Evolutionary conservation across 2,113 vertebrate species (phyloP).

Genomic region (Apistogramma diplotaenia): DNA sequence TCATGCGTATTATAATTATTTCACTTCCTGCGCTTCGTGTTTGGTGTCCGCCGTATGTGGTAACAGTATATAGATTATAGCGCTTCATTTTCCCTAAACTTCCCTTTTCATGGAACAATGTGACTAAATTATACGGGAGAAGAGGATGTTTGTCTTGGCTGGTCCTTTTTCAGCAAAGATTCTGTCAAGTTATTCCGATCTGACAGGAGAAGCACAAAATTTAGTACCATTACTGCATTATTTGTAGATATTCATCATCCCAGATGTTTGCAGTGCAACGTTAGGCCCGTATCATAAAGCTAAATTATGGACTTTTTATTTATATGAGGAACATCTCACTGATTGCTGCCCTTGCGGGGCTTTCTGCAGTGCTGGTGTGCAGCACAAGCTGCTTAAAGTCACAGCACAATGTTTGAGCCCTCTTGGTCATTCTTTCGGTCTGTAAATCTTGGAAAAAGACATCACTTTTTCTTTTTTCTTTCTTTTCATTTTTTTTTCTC

Average conservation of each 20-base stretch:
- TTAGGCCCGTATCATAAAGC: slow-evolving; percentile 8
- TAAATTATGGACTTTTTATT: neutral
- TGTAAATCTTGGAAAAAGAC: neutral
- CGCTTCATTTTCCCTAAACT: slow-evolving; percentile 39
- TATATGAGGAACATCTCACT: neutral
- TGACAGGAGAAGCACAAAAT: slow-evolving; percentile 36
- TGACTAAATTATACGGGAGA: slow-evolving; percentile 37
- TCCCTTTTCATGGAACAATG: slow-evolving; percentile 37
- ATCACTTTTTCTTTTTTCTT: neutral
- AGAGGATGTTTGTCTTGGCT: slow-evolving; percentile 44
- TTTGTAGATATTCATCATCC: slow-evolving; percentile 32
- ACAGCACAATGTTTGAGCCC: neutral
- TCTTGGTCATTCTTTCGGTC: neutral
- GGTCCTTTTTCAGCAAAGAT: slow-evolving; percentile 53
- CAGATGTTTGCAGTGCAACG: slow-evolving; percentile 2
- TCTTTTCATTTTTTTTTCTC: neutral
- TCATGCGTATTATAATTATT: neutral
- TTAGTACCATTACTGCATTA: slow-evolving; percentile 33
- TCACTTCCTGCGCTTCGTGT: slow-evolving; percentile 15
- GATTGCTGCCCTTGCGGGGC: neutral
- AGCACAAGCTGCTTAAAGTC: neutral
- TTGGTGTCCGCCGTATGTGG: neutral
- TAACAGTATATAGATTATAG: slow-evolving; percentile 21
- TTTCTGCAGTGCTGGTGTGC: neutral
- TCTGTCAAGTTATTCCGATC: slow-evolving; percentile 58